Evolutionary conservation across 2,113 vertebrate species (phyloP).

Genomic region (Chloroceryle aenea): DNA sequence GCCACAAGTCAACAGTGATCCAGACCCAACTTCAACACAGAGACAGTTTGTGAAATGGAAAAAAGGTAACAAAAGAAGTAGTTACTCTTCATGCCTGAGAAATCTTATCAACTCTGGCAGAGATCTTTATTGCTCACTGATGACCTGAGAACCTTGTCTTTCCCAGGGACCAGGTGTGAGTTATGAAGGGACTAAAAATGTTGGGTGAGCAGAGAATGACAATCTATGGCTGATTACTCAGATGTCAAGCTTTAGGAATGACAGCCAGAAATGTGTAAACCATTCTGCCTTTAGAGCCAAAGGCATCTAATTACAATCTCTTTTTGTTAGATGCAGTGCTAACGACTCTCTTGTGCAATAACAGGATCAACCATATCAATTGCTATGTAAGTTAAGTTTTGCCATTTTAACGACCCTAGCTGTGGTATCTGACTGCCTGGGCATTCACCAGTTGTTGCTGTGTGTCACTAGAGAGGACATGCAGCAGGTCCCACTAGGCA

Average conservation of each 20-base stretch:
- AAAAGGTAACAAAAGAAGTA: background rate
- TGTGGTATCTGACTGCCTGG: background rate
- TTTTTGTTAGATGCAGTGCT: conserved; percentile 39
- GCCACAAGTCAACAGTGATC: background rate
- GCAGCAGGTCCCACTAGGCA: background rate
- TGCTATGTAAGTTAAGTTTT: background rate
- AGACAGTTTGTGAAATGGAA: background rate
- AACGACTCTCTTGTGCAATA: conserved; percentile 51
- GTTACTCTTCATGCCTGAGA: background rate
- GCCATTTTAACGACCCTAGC: background rate
- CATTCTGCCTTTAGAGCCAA: conserved; percentile 44
- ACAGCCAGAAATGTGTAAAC: conserved; percentile 62
- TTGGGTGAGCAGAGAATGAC: background rate
- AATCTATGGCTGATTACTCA: conserved; percentile 25
- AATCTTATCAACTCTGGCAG: conserved; percentile 13
- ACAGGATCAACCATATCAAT: conserved; percentile 13
- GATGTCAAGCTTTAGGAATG: conserved; percentile 7
- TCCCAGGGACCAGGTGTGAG: background rate
- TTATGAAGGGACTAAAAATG: conserved; percentile 39
- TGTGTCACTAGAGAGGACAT: background rate
- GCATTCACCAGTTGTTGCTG: background rate
- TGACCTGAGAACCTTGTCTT: background rate
- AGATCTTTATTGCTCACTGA: conserved; percentile 13
- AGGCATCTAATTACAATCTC: conserved; percentile 55
- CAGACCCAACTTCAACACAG: background rate